Percentiles rank a stretch among this genome's conserved stretches.
These are phyloP conservation scores for Hybognathus amarus DNA, from an alignment of 2,797 vertebrate species.

Conservation along the genomic window DNA sequence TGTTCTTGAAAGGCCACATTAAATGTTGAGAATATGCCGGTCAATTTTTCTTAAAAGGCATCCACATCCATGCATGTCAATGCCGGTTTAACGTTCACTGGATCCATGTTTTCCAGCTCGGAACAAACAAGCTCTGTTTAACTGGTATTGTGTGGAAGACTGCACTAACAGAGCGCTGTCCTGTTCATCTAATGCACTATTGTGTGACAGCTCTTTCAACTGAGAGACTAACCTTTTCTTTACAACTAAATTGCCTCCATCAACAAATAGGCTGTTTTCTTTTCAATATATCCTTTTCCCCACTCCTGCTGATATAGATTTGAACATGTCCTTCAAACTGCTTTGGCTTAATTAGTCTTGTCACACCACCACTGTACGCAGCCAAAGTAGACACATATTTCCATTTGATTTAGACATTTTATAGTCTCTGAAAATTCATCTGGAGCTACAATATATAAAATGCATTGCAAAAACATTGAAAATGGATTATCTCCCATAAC, in stretches of 20 bases:
- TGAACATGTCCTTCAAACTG: conserved; percentile 26
- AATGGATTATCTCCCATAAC: neutral
- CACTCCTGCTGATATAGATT: conserved; percentile 26
- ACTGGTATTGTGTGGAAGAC: neutral
- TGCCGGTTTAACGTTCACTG: neutral
- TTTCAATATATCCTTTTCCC: conserved; percentile 4
- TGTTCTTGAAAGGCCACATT: neutral
- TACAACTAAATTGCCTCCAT: conserved; percentile 58
- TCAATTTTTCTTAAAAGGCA: neutral
- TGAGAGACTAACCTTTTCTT: conserved; percentile 62
- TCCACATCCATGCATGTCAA: neutral
- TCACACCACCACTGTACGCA: neutral
- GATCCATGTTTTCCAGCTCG: neutral
- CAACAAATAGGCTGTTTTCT: conserved; percentile 53
- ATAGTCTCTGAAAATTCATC: conserved; percentile 36
- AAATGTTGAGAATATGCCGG: neutral
- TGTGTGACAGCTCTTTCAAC: conserved; percentile 27
- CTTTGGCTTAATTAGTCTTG: conserved; percentile 42
- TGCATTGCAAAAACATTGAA: conserved; percentile 7
- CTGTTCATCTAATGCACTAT: conserved; percentile 16
- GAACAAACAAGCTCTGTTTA: conserved; percentile 4
- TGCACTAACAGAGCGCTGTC: neutral
- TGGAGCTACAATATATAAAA: conserved; percentile 14
- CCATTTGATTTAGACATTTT: conserved; percentile 46
- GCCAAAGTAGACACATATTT: conserved; percentile 17